phyloP scores from a whole-genome alignment of 2,888 invertebrate species.

The Lutraria lutraria region DNA sequence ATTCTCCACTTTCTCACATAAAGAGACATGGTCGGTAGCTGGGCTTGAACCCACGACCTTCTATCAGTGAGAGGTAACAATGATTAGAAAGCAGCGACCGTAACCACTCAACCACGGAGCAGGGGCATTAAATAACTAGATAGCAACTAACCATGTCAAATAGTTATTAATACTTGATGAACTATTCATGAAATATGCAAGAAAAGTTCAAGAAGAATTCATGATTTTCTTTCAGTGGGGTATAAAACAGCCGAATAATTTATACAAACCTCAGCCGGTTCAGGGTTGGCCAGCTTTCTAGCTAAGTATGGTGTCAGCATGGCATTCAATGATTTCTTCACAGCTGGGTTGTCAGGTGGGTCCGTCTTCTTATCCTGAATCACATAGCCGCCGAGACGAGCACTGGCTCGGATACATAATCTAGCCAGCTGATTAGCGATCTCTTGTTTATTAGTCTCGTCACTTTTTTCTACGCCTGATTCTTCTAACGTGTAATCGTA shows the following conservation, averaged over 20 bases:
- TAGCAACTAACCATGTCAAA: no score
- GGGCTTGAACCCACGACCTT: no score
- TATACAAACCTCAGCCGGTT: slow-evolving; percentile 91
- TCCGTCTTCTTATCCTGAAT: slow-evolving; percentile 84
- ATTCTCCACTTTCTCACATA: no score
- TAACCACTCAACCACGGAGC: no score
- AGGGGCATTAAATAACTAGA: no score
- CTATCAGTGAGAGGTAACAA: no score
- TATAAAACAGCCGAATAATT: background rate
- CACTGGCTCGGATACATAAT: slow-evolving; percentile 94
- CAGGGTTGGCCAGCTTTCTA: slow-evolving; percentile 91
- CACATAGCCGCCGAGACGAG: slow-evolving; percentile 91
- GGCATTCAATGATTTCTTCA: slow-evolving; percentile 89
- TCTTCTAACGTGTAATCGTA: slow-evolving; percentile 99
- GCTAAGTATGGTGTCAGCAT: slow-evolving; percentile 96
- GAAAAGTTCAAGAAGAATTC: no score
- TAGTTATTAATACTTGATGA: no score
- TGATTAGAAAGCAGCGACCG: no score
- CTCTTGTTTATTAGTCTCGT: slow-evolving; percentile 95
- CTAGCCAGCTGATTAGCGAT: slow-evolving; percentile 97
- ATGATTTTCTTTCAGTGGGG: no score
- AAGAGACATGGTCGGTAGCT: no score
- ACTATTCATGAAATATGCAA: no score
- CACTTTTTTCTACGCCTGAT: slow-evolving; percentile 93
- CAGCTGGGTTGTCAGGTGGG: slow-evolving; percentile 89